These are phyloP conservation scores for Notoglanidium macrostoma DNA, from an alignment of 2,797 vertebrate genomes.

Conservation along the genomic window DNA sequence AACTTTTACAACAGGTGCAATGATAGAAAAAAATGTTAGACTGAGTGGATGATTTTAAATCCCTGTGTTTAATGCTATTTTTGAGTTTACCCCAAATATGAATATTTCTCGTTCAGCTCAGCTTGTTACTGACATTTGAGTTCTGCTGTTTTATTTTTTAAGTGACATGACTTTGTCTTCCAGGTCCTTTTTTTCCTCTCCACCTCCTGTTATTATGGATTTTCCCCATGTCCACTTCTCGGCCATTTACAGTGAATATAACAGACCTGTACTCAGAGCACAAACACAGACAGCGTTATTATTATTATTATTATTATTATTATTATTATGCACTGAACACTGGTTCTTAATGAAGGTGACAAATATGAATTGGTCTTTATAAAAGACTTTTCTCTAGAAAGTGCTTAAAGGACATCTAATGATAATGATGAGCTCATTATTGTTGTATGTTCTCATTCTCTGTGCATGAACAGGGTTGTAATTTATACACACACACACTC, in stretches of 20 bases:
- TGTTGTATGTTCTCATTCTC: not conserved
- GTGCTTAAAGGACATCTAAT: not conserved
- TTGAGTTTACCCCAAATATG: conserved; percentile 10
- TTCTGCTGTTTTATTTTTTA: not conserved
- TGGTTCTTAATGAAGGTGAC: conserved; percentile 17
- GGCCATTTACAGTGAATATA: not conserved
- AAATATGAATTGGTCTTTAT: not conserved
- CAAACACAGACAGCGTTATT: not conserved
- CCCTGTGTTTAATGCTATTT: conserved; percentile 2
- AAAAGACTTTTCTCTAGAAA: not conserved
- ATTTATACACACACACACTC: not conserved
- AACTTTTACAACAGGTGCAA: conserved; percentile 43
- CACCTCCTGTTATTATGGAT: not conserved
- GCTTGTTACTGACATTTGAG: conserved; percentile 2
- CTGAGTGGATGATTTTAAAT: conserved; percentile 19
- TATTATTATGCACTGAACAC: not conserved
- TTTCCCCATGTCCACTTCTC: not conserved
- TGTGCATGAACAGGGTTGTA: not conserved
- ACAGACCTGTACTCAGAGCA: not conserved
- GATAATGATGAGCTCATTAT: not conserved
- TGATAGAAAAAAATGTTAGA: conserved; percentile 18
- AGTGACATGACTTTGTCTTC: conserved; percentile 28
- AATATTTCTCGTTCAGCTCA: not conserved
- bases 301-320: not conserved
- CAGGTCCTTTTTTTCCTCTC: not conserved